Percentiles rank a stretch among this genome's conserved stretches.
These are phyloP conservation scores for Corydoras sp. DNA, from an alignment of 2,113 vertebrate genomes.

Conservation along the genomic window DNA sequence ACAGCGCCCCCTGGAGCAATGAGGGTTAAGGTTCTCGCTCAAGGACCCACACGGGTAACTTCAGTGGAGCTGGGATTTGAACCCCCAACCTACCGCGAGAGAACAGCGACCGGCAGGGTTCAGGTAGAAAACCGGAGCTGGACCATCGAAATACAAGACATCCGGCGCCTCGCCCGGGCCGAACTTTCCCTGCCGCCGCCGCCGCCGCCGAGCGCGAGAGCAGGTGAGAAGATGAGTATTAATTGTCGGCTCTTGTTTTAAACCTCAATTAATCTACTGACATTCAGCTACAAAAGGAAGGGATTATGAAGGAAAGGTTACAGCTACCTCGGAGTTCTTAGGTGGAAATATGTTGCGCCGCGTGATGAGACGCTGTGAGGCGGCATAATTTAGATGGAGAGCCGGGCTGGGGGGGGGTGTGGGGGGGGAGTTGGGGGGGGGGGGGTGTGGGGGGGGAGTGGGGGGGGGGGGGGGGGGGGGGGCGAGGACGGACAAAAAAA, in stretches of 20 bases:
- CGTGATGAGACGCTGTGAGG: slow-evolving; percentile 19
- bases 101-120: neutral
- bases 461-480: too few relatives aligned
- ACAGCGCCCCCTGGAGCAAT: too few relatives aligned
- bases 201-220: neutral
- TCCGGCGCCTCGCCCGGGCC: too few relatives aligned
- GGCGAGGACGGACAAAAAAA: slow-evolving; percentile 10
- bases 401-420: neutral
- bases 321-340: slow-evolving; percentile 29
- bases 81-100: too few relatives aligned
- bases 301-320: slow-evolving; percentile 61
- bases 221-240: slow-evolving; percentile 29
- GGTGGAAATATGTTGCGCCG: slow-evolving; percentile 14
- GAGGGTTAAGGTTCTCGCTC: too few relatives aligned
- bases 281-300: slow-evolving; percentile 60
- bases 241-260: slow-evolving; percentile 52
- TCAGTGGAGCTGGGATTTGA: too few relatives aligned
- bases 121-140: neutral
- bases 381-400: slow-evolving; percentile 35
- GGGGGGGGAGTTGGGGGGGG: neutral
- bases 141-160: neutral
- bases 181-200: too few relatives aligned
- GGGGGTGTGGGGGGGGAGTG: too few relatives aligned
- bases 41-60: too few relatives aligned
- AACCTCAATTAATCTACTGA: slow-evolving; percentile 54